Evolutionary conservation across 2,113 vertebrate species (phyloP).

Genomic region (Entomyzon cyanotis): DNA sequence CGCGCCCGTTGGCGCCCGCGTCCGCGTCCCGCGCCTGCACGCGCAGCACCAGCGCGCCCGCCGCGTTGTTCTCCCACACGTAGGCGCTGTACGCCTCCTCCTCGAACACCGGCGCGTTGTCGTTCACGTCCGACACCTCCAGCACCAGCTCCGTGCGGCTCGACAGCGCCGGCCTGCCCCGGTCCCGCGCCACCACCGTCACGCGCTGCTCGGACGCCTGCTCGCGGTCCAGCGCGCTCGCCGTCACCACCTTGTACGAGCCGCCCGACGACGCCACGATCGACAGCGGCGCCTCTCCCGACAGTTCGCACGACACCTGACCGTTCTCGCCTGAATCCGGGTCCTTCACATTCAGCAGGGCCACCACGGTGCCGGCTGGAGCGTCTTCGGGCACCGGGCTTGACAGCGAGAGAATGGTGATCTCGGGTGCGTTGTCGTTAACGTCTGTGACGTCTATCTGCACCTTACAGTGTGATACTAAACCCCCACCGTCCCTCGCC

Average conservation of each 20-base stretch:
- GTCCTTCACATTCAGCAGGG: fast-evolving
- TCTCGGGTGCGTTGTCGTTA: not conserved
- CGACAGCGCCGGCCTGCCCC: too few species aligned
- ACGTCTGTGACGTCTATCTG: not conserved
- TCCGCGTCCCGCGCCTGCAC: not conserved
- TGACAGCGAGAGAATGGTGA: not conserved
- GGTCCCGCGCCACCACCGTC: too few species aligned
- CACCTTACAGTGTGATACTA: not conserved
- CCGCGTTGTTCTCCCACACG: not conserved
- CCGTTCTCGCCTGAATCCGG: not conserved
- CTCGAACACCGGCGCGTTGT: not conserved
- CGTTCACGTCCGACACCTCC: not conserved
- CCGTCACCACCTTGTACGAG: too few species aligned
- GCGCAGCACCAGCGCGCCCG: not conserved
- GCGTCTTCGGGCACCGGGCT: not conserved
- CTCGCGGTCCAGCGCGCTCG: too few species aligned
- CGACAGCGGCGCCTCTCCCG: too few species aligned
- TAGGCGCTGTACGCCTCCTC: not conserved
- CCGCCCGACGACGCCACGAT: too few species aligned
- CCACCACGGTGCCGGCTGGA: fast-evolving
- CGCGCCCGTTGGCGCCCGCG: too few species aligned
- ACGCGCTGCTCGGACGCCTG: too few species aligned
- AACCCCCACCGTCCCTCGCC: not conserved
- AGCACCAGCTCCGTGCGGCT: not conserved
- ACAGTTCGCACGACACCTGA: not conserved